Evolutionary conservation across 2,797 vertebrate species (phyloP), one percentile per base, ranked within the genome.

Genomic region (Cyprinodon diabolis): DNA sequence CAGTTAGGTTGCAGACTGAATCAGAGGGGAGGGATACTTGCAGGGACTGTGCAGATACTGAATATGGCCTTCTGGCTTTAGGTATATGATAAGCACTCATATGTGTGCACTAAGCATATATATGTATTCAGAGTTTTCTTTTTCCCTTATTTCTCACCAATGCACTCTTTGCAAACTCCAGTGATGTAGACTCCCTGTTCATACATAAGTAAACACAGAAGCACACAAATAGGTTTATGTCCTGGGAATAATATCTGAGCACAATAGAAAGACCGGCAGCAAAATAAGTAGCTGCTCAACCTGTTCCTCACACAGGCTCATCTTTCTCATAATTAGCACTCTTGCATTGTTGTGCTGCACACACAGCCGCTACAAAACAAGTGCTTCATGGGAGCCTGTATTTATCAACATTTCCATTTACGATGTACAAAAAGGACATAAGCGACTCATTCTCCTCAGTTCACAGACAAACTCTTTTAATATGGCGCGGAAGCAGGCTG

Each of bases 291-390:
- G 90, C 84, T 82, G 83, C 90, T 90, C 90, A 91, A 89, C 89
- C 89, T 77, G 85, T 90, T 89, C 92, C 87, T 93, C 90, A 92
- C 92, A 87, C 92, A 79, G 52, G 90, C 92, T 90, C 92, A 92
- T 89, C 93, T 90, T 87, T 80, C 90, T 92, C 89, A 94, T 95
- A 95, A 95, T 94, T 95, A 94, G 91, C 92, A 94, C 93, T 93
- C 94, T 93, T 92, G 92, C 93, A 85, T 90, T 72, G 92, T 93
- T 93, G 91, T 93, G 90, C 77, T 79, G 83, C 48, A 82, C 90
- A 87, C 84, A 89, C 87, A 89, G 89, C 86, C 79, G 55, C 82
- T 85, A 92, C 93, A 93, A 94, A 94, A 93, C 93, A 94, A 95
- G 93, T 93, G 93, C 91, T 94, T 93, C 88, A 91, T 84, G 87